phyloP scores from a whole-genome alignment of 2,113 vertebrate species.

The Climacteris rufus region DNA sequence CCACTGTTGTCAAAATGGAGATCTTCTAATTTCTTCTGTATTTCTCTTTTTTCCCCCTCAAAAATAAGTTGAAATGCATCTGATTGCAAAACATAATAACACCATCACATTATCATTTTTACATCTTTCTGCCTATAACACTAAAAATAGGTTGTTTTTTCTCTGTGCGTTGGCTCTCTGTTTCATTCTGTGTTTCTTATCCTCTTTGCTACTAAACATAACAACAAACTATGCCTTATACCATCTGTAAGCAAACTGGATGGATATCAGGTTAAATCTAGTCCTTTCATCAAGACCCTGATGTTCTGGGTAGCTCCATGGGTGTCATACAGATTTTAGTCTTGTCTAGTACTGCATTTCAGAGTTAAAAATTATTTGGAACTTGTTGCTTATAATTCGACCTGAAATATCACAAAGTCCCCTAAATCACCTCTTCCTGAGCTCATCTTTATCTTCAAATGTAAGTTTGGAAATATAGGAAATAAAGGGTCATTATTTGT shows the following conservation, averaged over 20 bases:
- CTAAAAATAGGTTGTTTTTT: not conserved
- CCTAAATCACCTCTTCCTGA: not conserved
- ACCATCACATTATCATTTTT: not conserved
- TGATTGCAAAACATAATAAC: not conserved
- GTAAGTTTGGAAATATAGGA: not conserved
- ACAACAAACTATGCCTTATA: not conserved
- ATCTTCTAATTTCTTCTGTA: not conserved
- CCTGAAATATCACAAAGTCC: not conserved
- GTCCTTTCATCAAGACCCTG: not conserved
- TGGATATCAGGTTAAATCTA: not conserved
- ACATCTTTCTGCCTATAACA: not conserved
- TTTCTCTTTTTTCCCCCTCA: not conserved
- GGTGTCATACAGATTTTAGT: not conserved
- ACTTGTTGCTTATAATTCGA: not conserved
- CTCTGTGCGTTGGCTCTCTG: not conserved
- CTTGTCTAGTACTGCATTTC: not conserved
- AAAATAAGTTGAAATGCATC: not conserved
- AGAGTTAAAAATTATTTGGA: not conserved
- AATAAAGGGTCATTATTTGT: not conserved
- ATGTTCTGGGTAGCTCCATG: not conserved
- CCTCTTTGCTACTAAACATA: not conserved
- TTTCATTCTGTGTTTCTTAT: not conserved
- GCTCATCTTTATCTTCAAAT: not conserved
- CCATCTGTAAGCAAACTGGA: not conserved
- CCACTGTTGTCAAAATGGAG: not conserved